phyloP scores from a whole-genome alignment of 1,140 invertebrate genomes.

The Drosophila repleta region DNA sequence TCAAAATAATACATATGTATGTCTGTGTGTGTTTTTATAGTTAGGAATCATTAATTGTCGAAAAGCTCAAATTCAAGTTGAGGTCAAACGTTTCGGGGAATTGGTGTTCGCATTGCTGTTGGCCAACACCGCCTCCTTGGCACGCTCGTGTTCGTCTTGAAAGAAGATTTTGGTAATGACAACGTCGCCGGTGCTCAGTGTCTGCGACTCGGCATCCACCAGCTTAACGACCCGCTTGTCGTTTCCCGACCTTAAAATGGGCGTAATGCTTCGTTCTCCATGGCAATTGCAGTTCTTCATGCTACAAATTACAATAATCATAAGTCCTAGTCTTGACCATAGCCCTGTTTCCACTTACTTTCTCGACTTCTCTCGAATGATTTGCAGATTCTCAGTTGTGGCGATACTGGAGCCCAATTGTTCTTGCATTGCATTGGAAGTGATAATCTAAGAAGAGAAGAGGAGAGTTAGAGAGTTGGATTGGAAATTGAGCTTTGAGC shows the following conservation, averaged over 20 bases:
- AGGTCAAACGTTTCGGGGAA: conserved; percentile 80
- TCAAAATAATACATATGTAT: conserved; percentile 65
- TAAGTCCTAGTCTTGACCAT: no score
- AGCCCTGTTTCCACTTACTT: conserved; percentile 55
- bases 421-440: conserved; percentile 77
- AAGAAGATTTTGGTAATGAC: conserved; percentile 96
- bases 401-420: conserved; percentile 78
- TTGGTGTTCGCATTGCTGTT: conserved; percentile 77
- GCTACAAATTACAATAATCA: conserved; percentile 43
- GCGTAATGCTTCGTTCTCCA: conserved; percentile 74
- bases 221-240: conserved; percentile 71
- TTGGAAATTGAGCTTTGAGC: not conserved
- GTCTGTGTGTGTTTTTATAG: conserved; percentile 56
- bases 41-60: conserved; percentile 62
- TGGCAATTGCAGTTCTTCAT: conserved; percentile 81
- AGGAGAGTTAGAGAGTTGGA: not conserved
- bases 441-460: conserved; percentile 65
- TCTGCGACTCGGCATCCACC: conserved; percentile 88
- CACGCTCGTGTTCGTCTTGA: conserved; percentile 87
- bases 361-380: conserved; percentile 76
- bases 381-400: conserved; percentile 81
- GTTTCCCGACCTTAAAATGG: conserved; percentile 52
- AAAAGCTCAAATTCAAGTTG: conserved; percentile 49
- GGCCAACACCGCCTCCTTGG: conserved; percentile 85
- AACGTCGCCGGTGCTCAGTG: conserved; percentile 96